Percentiles rank a stretch among this genome's conserved stretches.
These are phyloP conservation scores for Chaetodon auriga DNA, from an alignment of 2,113 vertebrate genomes.

Conservation along the genomic window DNA sequence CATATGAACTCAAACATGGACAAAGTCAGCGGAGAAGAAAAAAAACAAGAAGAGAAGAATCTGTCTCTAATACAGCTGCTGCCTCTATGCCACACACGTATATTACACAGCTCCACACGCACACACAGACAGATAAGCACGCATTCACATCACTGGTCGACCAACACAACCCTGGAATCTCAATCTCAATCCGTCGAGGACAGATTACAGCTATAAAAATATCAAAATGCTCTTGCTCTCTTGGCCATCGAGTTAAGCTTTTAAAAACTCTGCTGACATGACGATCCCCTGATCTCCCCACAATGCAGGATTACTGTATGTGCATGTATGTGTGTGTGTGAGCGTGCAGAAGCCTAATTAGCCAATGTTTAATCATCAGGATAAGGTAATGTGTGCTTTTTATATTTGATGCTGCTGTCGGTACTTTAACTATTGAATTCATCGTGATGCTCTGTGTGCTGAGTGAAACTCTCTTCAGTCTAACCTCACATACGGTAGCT, in stretches of 20 bases:
- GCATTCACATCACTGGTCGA: constrained; percentile 7
- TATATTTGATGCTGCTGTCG: not conserved
- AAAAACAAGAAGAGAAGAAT: not conserved
- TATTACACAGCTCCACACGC: not conserved
- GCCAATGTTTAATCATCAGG: constrained; percentile 20
- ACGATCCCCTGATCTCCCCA: constrained; percentile 52
- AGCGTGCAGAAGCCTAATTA: constrained; percentile 8
- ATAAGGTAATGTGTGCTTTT: constrained; percentile 8
- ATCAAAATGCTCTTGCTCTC: constrained; percentile 60
- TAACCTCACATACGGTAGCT: not conserved
- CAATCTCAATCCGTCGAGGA: constrained; percentile 43
- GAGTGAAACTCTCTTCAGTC: constrained; percentile 7
- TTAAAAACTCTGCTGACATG: constrained; percentile 68
- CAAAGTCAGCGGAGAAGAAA: constrained; percentile 21
- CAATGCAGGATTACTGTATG: constrained; percentile 49
- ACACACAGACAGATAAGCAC: not conserved
- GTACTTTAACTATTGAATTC: not conserved
- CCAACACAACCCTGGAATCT: constrained; percentile 36
- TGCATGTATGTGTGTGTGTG: constrained; percentile 13
- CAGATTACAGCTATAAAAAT: constrained; percentile 71
- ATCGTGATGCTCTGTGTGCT: not conserved
- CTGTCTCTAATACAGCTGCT: not conserved
- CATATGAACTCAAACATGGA: constrained; percentile 33
- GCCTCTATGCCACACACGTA: not conserved
- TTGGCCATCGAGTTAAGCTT: constrained; percentile 62